These are phyloP conservation scores for Dreissena polymorpha DNA, from an alignment of 1,140 invertebrate genomes.

Conservation along the genomic window DNA sequence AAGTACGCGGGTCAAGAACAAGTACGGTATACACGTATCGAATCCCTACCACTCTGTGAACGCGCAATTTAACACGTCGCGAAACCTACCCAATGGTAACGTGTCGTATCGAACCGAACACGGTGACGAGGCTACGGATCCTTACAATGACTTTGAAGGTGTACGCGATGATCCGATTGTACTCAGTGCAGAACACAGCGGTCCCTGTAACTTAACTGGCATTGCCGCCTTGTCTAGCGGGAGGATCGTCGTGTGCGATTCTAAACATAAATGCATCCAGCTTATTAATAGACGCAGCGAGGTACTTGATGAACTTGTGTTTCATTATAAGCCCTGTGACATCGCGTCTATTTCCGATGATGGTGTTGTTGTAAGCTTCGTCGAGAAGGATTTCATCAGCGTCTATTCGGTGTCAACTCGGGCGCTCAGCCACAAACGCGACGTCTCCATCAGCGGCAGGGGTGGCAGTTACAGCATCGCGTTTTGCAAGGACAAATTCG, in stretches of 20 bases:
- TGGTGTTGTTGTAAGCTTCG: conserved; percentile 41
- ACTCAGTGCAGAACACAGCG: conserved; percentile 25
- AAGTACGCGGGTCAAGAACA: background rate
- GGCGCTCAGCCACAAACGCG: conserved; percentile 19
- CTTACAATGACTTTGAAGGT: conserved; percentile 4
- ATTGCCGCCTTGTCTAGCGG: conserved; percentile 35
- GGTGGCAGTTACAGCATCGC: conserved; percentile 47
- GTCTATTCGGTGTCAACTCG: conserved; percentile 5
- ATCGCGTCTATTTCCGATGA: conserved; percentile 38
- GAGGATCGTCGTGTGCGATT: conserved; percentile 42
- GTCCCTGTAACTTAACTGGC: conserved; percentile 35
- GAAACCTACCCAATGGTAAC: background rate
- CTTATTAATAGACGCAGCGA: conserved; percentile 40
- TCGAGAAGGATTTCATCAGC: conserved; percentile 51
- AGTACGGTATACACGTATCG: conserved; percentile 44
- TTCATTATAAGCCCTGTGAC: conserved; percentile 48
- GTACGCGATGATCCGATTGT: conserved; percentile 34
- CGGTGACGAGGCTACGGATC: background rate
- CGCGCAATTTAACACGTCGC: conserved; percentile 25
- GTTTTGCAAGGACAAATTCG: conserved; percentile 30
- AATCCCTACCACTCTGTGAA: conserved; percentile 40
- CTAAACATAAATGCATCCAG: conserved; percentile 46
- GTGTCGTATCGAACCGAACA: background rate
- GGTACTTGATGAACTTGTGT: conserved; percentile 42
- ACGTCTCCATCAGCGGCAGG: conserved; percentile 37